Evolutionary conservation across 2,888 invertebrate species (phyloP), one percentile per base, ranked within the genome.

Genomic region (Melanostoma scalare): DNA sequence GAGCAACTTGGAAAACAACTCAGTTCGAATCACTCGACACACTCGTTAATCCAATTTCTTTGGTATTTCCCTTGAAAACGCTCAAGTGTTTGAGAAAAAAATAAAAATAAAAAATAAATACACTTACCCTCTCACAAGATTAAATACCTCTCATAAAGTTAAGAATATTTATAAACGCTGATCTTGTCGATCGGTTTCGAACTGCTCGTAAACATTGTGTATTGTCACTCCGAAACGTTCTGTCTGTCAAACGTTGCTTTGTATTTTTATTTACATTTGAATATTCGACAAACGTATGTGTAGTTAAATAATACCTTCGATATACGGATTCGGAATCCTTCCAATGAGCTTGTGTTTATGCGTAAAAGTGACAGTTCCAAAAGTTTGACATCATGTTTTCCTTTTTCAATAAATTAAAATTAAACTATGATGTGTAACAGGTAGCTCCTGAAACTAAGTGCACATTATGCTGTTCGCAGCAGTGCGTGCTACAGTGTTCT

Each of bases 221-320:
- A 79, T 68, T 73, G 82, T 77, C 82, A 68, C 73, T 81, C 61
- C 33, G 10, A 73, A 76, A 56, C 55, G 72, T 20, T 35, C 36
- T 46, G 42, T 31, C 40, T 73, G 56, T 73, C 68, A 76, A 68
- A 55, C 36, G 40, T 52, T 46, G 68, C 46, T 65, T 56, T 40
- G 52, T 10, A 20, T 1, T 20, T 20, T 20, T 20, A 20, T 20
- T 20, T 20, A 20, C 20, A 20, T 20, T 20, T 20, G 20, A 20
- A 20, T 20, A 20, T 20, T 20, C 20, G 20, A 20, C 20, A 1
- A 20, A 20, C 20, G 20, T 20, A 20, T 20, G 20, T 20, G 20
- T 20, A 20, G 20, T 20, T 20, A 20, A 20, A 20, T 1, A 20
- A 20, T 20, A 20, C 1, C 20, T 20, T 20, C 20, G 20, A 20